Conservation (phyloP, 2,888 invertebrate species). For the Nematopogon swammerdamellus region DNA sequence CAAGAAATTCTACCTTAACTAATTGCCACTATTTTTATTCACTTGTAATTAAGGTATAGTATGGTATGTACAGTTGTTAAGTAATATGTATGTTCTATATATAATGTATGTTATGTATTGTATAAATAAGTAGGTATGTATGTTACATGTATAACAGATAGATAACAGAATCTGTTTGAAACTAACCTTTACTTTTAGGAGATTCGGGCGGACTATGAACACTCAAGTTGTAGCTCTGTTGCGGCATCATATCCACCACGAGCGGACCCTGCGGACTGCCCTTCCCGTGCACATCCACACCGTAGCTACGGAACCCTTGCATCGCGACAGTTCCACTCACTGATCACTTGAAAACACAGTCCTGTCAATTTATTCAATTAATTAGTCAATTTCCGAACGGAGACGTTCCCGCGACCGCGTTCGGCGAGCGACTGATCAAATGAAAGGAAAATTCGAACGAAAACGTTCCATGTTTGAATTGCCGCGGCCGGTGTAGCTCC, state of each 20-base stretch:
- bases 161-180: too few species aligned
- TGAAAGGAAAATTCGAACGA: too few species aligned
- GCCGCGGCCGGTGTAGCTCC: not conserved
- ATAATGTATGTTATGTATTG: too few species aligned
- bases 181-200: conserved; percentile 40
- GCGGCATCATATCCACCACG: conserved; percentile 58
- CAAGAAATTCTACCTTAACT: too few species aligned
- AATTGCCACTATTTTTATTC: too few species aligned
- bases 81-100: too few species aligned
- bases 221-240: conserved; percentile 41
- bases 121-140: too few species aligned
- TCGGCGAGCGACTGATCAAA: not conserved
- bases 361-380: too few species aligned
- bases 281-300: conserved; percentile 21
- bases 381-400: not conserved
- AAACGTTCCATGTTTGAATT: not conserved
- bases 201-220: conserved; percentile 45
- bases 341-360: not conserved
- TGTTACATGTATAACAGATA: too few species aligned
- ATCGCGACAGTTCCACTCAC: conserved; percentile 21
- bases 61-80: too few species aligned
- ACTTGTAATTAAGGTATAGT: too few species aligned
- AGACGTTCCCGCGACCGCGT: not conserved
- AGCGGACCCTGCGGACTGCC: conserved; percentile 35
- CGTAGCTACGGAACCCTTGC: conserved; percentile 40